A percentile compares a stretch with the other conserved stretches of the same genome.
Evolutionary conservation across 2,797 vertebrate species (phyloP).

Genomic region (Paguma larvata): DNA sequence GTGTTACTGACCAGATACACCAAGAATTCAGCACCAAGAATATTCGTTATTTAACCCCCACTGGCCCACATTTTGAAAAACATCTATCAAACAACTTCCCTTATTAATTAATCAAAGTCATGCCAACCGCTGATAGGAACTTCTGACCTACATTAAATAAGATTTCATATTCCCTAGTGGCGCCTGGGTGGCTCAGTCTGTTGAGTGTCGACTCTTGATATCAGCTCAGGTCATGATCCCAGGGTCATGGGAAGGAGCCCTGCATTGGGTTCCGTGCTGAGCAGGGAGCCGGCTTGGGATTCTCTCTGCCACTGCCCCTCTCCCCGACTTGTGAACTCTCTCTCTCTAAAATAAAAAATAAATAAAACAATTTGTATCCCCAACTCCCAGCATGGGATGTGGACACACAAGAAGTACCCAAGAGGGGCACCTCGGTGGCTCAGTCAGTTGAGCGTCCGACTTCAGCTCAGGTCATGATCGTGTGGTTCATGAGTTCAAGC

Average conservation of each 20-base stretch:
- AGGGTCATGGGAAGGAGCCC: background rate
- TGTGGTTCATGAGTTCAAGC: too few relatives aligned
- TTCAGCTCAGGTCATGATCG: too few relatives aligned
- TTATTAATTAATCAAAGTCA: background rate
- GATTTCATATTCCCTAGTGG: background rate
- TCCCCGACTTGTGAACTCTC: too few relatives aligned
- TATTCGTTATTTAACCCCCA: conserved; percentile 26
- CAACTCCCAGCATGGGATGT: background rate
- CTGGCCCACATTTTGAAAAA: conserved; percentile 8
- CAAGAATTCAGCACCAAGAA: background rate
- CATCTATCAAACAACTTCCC: background rate
- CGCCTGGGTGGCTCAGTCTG: background rate
- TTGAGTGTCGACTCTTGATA: background rate
- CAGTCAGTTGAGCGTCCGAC: too few relatives aligned
- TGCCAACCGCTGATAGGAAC: conserved; percentile 41
- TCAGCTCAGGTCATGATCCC: background rate
- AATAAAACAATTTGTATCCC: conserved; percentile 6
- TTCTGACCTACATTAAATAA: conserved; percentile 8
- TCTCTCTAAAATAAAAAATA: background rate
- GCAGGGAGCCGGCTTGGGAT: too few relatives aligned
- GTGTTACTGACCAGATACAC: background rate
- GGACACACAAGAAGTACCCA: background rate
- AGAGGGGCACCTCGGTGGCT: background rate
- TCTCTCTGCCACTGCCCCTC: too few relatives aligned
- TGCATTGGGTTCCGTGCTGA: background rate